Conservation (phyloP, 2,888 invertebrate genomes). For the Erebia palarica region DNA sequence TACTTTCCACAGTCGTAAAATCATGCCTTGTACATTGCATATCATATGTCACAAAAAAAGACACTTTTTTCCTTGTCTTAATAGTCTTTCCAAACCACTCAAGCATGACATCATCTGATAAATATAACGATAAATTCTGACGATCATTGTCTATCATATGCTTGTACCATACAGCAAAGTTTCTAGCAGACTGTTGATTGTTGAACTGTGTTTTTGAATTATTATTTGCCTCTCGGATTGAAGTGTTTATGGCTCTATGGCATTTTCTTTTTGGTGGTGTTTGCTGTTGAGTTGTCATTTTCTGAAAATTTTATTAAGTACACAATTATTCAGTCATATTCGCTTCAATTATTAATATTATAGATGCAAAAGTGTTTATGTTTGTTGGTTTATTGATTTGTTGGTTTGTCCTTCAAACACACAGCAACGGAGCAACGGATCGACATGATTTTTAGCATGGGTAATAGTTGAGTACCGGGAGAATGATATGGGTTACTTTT, state of each 20-base stretch:
- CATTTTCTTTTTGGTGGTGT: slow-evolving; percentile 51
- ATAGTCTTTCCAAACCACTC: slow-evolving; percentile 86
- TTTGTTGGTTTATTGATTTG: too few species aligned
- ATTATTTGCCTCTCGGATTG: slow-evolving; percentile 53
- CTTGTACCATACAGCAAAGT: slow-evolving; percentile 75
- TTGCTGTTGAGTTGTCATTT: slow-evolving; percentile 59
- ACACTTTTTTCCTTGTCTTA: slow-evolving; percentile 81
- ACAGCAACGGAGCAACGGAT: too few species aligned
- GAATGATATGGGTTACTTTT: too few species aligned
- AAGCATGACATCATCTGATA: slow-evolving; percentile 78
- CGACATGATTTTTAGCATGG: too few species aligned
- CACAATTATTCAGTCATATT: not conserved
- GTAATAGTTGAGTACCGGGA: too few species aligned
- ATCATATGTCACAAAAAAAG: slow-evolving; percentile 79
- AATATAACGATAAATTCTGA: slow-evolving; percentile 70
- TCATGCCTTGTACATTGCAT: slow-evolving; percentile 79
- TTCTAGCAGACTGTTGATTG: slow-evolving; percentile 63
- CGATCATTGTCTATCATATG: slow-evolving; percentile 77
- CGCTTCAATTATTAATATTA: too few species aligned
- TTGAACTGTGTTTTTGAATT: slow-evolving; percentile 44
- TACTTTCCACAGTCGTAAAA: slow-evolving; percentile 71
- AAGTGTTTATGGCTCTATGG: slow-evolving; percentile 37
- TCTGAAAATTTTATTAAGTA: slow-evolving; percentile 36
- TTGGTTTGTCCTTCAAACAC: too few species aligned
- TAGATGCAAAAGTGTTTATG: too few species aligned